Evolutionary conservation across 2,113 vertebrate genomes (phyloP).

Genomic region (Acinonyx jubatus): DNA sequence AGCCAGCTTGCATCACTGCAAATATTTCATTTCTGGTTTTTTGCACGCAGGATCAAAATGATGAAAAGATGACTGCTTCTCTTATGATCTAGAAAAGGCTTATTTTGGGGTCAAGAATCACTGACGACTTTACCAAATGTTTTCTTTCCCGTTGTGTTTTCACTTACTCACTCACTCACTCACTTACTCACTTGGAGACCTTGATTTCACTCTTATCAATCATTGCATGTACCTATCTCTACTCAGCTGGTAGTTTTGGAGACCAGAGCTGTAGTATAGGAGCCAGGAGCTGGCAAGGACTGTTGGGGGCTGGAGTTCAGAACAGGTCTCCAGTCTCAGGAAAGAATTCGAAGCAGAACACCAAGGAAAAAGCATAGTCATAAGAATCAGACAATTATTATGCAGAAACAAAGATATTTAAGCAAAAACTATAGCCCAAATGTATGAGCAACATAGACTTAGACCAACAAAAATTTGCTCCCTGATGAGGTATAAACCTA

Average conservation of each 20-base stretch:
- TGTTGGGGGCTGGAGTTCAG: not conserved
- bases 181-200: not conserved
- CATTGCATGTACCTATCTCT: not conserved
- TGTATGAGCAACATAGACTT: not conserved
- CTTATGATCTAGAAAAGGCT: conserved; percentile 67
- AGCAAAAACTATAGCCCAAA: not conserved
- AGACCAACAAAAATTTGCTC: not conserved
- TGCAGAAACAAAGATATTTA: not conserved
- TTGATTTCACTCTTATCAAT: not conserved
- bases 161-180: not conserved
- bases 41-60: conserved; percentile 71
- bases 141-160: conserved; percentile 67
- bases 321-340: not conserved
- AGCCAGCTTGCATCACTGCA: conserved; percentile 81
- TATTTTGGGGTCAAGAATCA: conserved; percentile 74
- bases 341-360: conserved; percentile 32
- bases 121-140: conserved; percentile 58
- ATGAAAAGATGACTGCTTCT: conserved; percentile 80
- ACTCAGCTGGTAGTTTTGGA: not conserved
- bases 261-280: not conserved
- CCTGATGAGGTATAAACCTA: not conserved
- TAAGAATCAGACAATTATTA: not conserved
- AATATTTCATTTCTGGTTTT: conserved; percentile 79
- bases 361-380: not conserved
- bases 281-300: not conserved